Evolutionary conservation across 2,888 invertebrate genomes (phyloP).

Genomic region (Zeuzera pyrina): DNA sequence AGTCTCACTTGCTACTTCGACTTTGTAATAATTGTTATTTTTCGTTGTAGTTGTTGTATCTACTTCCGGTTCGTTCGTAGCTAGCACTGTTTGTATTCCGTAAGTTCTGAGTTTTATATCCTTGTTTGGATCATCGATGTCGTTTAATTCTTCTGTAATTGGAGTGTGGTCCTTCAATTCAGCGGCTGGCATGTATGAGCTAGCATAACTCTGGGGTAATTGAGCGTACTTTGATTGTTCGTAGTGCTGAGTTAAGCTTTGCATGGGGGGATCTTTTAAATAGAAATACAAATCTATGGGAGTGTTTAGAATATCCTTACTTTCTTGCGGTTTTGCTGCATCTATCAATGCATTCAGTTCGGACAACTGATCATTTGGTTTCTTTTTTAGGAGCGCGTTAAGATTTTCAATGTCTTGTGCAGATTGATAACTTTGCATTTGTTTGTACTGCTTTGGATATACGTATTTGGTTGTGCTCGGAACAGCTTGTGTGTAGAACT

Average conservation of each 20-base stretch:
- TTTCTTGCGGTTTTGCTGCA: slow-evolving; percentile 21
- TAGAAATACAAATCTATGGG: slow-evolving; percentile 54
- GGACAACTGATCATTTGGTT: slow-evolving; percentile 59
- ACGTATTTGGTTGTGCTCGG: slow-evolving; percentile 38
- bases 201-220: slow-evolving; percentile 32
- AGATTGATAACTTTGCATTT: slow-evolving; percentile 44
- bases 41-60: slow-evolving; percentile 32
- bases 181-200: slow-evolving; percentile 22
- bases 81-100: slow-evolving; percentile 19
- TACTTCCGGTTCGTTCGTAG: slow-evolving; percentile 21
- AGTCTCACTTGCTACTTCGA: slow-evolving; percentile 40
- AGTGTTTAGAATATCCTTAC: slow-evolving; percentile 23
- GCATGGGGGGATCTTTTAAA: slow-evolving; percentile 33
- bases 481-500: slow-evolving; percentile 37
- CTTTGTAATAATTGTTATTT: slow-evolving; percentile 42
- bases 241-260: slow-evolving; percentile 23
- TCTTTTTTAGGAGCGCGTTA: slow-evolving; percentile 58
- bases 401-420: slow-evolving; percentile 52
- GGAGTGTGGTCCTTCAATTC: slow-evolving; percentile 49
- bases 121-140: slow-evolving; percentile 47
- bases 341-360: slow-evolving; percentile 60
- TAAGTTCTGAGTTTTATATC: slow-evolving; percentile 21
- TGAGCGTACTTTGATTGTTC: slow-evolving; percentile 28
- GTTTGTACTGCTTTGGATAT: slow-evolving; percentile 44
- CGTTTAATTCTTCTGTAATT: slow-evolving; percentile 56